phyloP scores from a whole-genome alignment of 2,888 invertebrate genomes.

The Lasioglossum oenotherae region DNA sequence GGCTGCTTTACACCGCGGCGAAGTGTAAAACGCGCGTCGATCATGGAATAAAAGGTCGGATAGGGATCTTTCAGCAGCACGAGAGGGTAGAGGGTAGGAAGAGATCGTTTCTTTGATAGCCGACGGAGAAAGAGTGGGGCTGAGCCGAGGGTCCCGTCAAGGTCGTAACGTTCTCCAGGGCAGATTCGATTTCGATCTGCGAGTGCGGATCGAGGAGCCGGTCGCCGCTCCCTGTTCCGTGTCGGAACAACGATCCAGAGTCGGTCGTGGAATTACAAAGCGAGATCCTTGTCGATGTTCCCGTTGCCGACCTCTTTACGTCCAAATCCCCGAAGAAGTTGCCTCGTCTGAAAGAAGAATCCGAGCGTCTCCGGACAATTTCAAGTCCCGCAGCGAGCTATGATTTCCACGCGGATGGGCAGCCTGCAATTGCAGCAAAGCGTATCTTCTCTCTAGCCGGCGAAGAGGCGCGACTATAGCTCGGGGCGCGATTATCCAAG shows the following conservation, averaged over 20 bases:
- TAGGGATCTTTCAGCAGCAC: not conserved
- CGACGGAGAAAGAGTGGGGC: not conserved
- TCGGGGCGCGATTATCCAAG: conserved; percentile 81
- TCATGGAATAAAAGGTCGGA: conserved; percentile 21
- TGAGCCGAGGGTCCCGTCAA: conserved; percentile 20
- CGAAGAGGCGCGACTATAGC: conserved; percentile 69
- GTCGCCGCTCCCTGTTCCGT: not conserved
- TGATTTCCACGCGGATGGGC: conserved; percentile 82
- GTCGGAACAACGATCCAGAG: conserved; percentile 37
- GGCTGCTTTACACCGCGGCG: not conserved
- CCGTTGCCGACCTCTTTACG: conserved; percentile 55
- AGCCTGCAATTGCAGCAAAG: conserved; percentile 78
- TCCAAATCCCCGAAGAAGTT: conserved; percentile 64
- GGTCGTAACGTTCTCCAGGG: conserved; percentile 47
- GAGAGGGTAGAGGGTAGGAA: not conserved
- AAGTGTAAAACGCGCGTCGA: conserved; percentile 25
- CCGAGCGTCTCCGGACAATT: conserved; percentile 76
- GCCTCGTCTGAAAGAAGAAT: conserved; percentile 60
- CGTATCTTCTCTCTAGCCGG: conserved; percentile 58
- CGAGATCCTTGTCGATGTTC: conserved; percentile 59
- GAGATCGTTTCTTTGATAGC: conserved; percentile 36
- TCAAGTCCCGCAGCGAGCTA: conserved; percentile 79
- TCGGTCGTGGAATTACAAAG: conserved; percentile 62
- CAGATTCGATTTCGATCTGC: conserved; percentile 62
- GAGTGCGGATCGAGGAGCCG: conserved; percentile 12